Conservation (phyloP, 2,888 invertebrate genomes). For the Octodonta nipae region DNA sequence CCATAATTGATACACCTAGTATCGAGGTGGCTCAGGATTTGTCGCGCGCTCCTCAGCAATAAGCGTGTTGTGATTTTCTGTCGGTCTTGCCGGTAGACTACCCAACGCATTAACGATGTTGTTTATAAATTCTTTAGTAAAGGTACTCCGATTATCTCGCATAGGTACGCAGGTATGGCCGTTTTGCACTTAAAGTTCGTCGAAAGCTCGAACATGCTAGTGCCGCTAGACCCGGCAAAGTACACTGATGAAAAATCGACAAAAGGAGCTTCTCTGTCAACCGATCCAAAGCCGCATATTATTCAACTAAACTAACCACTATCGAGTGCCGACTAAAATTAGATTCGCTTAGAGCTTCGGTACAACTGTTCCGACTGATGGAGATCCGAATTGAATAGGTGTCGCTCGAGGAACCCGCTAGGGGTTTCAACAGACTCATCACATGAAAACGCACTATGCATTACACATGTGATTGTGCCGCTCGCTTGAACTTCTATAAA, state of each 20-base stretch:
- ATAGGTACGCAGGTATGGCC: slow-evolving; percentile 31
- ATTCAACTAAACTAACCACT: slow-evolving; percentile 16
- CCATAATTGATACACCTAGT: no score
- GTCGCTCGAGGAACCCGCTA: slow-evolving; percentile 17
- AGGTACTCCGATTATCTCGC: slow-evolving; percentile 36
- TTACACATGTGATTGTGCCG: not conserved
- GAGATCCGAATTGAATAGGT: slow-evolving; percentile 6
- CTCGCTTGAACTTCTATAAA: not conserved
- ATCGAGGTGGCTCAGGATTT: slow-evolving; percentile 24
- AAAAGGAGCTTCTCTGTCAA: no score
- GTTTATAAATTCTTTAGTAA: slow-evolving; percentile 36
- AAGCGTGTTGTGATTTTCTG: slow-evolving; percentile 14
- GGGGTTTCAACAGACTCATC: slow-evolving; percentile 15
- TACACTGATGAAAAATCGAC: slow-evolving; percentile 8
- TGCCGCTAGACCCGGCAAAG: slow-evolving; percentile 2
- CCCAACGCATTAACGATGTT: slow-evolving; percentile 34
- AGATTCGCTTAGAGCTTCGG: slow-evolving; percentile 16
- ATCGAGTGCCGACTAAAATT: slow-evolving; percentile 23
- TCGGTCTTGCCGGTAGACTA: slow-evolving; percentile 45
- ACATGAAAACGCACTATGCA: not conserved
- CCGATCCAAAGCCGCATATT: slow-evolving; percentile 12
- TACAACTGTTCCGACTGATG: slow-evolving; percentile 25
- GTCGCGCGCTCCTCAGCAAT: slow-evolving; percentile 24
- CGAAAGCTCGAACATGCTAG: slow-evolving; percentile 1
- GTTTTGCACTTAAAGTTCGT: slow-evolving; percentile 24